These are phyloP conservation scores for Argyresthia goedartella DNA, from an alignment of 2,888 invertebrate species.

Conservation along the genomic window DNA sequence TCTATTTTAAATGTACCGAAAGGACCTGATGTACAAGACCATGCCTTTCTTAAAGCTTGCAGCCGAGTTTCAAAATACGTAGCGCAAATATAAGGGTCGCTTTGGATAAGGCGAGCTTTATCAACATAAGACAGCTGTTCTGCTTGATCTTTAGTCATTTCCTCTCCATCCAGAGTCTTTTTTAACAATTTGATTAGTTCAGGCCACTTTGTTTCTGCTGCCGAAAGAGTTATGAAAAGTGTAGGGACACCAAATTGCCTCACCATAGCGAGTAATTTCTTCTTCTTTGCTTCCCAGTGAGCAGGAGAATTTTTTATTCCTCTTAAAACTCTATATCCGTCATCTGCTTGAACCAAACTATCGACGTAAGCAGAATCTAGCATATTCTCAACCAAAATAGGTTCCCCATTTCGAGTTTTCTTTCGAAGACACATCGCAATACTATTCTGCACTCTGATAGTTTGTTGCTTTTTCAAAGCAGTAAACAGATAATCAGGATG, in stretches of 20 bases:
- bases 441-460: background rate
- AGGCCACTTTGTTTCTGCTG: slow-evolving; percentile 9
- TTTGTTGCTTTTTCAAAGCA: slow-evolving; percentile 12
- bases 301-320: slow-evolving; percentile 15
- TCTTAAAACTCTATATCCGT: slow-evolving; percentile 12
- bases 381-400: slow-evolving; percentile 11
- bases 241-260: slow-evolving; percentile 11
- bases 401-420: slow-evolving; percentile 11
- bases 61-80: slow-evolving; percentile 1
- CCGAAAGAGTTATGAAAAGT: slow-evolving; percentile 3
- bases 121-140: slow-evolving; percentile 6
- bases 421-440: slow-evolving; percentile 17
- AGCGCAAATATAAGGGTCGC: slow-evolving; percentile 19
- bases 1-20: slow-evolving; percentile 12
- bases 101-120: slow-evolving; percentile 15
- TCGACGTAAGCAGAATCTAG: slow-evolving; percentile 12
- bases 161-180: slow-evolving; percentile 9
- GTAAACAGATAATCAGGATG: slow-evolving; percentile 15
- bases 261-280: slow-evolving; percentile 11
- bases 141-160: background rate
- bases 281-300: slow-evolving; percentile 19
- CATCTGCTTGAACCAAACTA: slow-evolving; percentile 13
- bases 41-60: slow-evolving; percentile 10
- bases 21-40: slow-evolving; percentile 12
- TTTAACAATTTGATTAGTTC: slow-evolving; percentile 13